phyloP scores from a whole-genome alignment of 2,888 invertebrate species.

The Ceratothoa steindachneri region DNA sequence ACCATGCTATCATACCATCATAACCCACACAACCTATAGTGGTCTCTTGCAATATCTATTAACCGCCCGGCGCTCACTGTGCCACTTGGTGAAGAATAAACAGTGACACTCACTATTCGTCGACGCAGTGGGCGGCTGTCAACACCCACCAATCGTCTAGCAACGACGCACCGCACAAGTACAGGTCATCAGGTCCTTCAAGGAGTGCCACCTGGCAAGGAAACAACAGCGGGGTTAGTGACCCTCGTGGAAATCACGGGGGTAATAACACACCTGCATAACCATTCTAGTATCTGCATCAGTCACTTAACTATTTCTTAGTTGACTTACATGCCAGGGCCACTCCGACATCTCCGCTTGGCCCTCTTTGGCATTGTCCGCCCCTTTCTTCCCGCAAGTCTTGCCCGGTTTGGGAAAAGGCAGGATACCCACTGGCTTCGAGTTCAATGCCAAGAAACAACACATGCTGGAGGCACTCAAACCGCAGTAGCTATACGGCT shows the following conservation, averaged over 20 bases:
- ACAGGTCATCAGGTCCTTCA: slow-evolving; percentile 53
- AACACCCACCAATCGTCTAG: slow-evolving; percentile 53
- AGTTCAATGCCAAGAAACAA: slow-evolving; percentile 52
- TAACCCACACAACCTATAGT: no score
- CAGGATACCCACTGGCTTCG: slow-evolving; percentile 51
- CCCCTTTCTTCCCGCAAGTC: slow-evolving; percentile 49
- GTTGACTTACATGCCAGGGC: slow-evolving; percentile 54
- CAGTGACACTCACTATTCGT: slow-evolving; percentile 52
- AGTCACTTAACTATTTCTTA: background rate
- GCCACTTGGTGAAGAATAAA: background rate
- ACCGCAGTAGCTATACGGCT: slow-evolving; percentile 54
- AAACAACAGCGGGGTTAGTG: no score
- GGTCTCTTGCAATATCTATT: no score
- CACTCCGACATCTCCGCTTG: slow-evolving; percentile 54
- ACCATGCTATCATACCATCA: no score
- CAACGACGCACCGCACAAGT: slow-evolving; percentile 55
- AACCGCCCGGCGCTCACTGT: no score
- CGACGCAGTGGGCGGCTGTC: slow-evolving; percentile 55
- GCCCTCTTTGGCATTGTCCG: slow-evolving; percentile 51
- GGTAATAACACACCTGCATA: no score
- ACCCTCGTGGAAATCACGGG: no score
- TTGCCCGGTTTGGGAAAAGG: slow-evolving; percentile 45
- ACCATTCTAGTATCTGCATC: no score
- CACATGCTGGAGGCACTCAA: slow-evolving; percentile 53
- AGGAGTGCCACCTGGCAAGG: slow-evolving; percentile 53